Evolutionary conservation across 2,113 vertebrate species (phyloP).

Genomic region (Macrotus californicus): DNA sequence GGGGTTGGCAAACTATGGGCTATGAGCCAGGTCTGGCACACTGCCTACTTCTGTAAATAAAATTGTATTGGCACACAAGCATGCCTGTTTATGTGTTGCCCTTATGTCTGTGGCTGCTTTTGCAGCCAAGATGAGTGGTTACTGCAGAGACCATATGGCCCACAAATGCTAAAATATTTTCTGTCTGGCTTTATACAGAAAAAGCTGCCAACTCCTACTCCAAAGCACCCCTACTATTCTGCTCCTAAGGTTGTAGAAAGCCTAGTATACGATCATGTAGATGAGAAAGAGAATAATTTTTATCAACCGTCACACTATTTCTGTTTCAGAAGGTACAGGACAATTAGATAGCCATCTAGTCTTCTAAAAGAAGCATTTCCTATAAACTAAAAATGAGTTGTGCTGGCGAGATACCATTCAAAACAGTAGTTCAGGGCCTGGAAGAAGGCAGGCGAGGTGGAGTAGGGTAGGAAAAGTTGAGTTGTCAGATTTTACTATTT

Average conservation of each 20-base stretch:
- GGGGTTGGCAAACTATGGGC: background rate
- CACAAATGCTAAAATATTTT: background rate
- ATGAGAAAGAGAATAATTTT: background rate
- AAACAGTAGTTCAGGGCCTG: background rate
- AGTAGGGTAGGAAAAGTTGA: background rate
- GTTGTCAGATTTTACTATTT: background rate
- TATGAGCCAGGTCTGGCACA: background rate
- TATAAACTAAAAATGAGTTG: constrained; percentile 34
- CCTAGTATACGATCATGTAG: background rate
- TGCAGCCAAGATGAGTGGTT: background rate
- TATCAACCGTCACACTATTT: background rate
- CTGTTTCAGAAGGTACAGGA: background rate
- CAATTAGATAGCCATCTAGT: background rate
- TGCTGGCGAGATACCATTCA: background rate
- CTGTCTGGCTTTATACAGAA: background rate
- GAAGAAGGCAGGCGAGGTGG: background rate
- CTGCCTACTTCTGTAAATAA: background rate
- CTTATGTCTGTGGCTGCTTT: background rate
- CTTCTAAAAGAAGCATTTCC: constrained; percentile 24
- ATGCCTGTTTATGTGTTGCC: background rate
- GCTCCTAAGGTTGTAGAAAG: background rate
- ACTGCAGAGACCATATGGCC: background rate
- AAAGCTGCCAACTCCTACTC: background rate
- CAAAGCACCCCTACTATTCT: background rate
- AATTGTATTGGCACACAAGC: background rate